These are phyloP conservation scores for Ostrea edulis DNA, from an alignment of 1,140 invertebrate genomes.

Conservation along the genomic window DNA sequence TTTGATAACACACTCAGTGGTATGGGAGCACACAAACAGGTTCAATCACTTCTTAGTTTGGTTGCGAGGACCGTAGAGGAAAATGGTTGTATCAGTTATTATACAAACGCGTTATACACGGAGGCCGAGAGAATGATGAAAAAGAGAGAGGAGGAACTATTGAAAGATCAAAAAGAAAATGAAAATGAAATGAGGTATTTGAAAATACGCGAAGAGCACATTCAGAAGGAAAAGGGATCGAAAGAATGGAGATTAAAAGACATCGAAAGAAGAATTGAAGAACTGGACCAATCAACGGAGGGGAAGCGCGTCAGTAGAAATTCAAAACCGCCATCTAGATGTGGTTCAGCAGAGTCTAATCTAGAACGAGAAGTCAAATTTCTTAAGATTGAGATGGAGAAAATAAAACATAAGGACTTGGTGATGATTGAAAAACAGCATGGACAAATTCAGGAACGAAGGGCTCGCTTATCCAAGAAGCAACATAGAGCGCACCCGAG, in stretches of 20 bases:
- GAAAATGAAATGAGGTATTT: neutral
- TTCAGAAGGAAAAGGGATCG: neutral
- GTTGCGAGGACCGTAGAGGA: neutral
- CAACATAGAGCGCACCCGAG: neutral
- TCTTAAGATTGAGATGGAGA: neutral
- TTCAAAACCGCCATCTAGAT: neutral
- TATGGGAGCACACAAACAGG: neutral
- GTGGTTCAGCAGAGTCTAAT: neutral
- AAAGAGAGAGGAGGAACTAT: conserved; percentile 1
- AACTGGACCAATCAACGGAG: neutral
- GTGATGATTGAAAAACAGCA: conserved; percentile 3
- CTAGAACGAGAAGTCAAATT: neutral
- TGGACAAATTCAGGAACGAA: neutral
- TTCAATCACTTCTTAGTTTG: neutral
- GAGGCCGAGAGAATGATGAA: conserved; percentile 20
- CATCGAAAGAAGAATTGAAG: neutral
- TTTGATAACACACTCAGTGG: neutral
- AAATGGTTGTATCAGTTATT: neutral
- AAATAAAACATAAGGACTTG: neutral
- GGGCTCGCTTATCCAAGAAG: neutral
- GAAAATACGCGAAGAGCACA: neutral
- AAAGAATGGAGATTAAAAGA: neutral
- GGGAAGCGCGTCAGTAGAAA: neutral
- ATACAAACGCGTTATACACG: neutral
- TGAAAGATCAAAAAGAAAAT: neutral